Evolutionary conservation across 2,797 vertebrate genomes (phyloP), one percentile per base, ranked within the genome.

Genomic region (Tarsius wallacei): DNA sequence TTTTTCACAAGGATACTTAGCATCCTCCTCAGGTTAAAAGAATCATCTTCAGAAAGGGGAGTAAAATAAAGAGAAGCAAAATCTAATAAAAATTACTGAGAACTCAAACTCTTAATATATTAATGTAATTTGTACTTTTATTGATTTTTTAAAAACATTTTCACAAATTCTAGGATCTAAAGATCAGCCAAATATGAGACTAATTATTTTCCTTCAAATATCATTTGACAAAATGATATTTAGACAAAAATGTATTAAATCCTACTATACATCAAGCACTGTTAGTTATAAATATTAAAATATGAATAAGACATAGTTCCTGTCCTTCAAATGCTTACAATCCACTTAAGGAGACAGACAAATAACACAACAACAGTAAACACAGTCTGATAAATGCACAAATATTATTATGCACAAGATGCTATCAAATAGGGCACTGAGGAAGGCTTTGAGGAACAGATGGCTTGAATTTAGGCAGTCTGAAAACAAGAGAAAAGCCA

Each of bases 101-200:
- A 55, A 86, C 1, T 0, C 70, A 24, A 7, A 5, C 36, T 36
- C 68, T 0, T 42, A 47, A 31, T 31, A 49, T 0, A 0, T 31
- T 36, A 82, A 47, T 63, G 3, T 1, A 0, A 15, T 55, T 14
- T 13, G 5, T 57, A 57, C 0, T 31, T 47, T 57, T 82, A 61
- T 59, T 26, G 33, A 16, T 33, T 53, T 85, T 42, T 21, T 2
- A 55, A 71, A n/a, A 78, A 36, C 11, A 57, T 0, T 7, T 57
- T 21, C 24, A 22, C n/a, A 87, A 57, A 70, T 86, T 57, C 51
- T 57, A 3, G 0, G 0, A 10, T 42, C n/a, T 31, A 21, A 70
- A 71, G 33, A 57, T 55, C 2, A 19, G 0, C 15, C 42, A 66
- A 5, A 55, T 36, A 24, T 36, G 0, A 1, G 33, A 42, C 24